A percentile compares a stretch with the other conserved stretches of the same genome.
phyloP scores from a whole-genome alignment of 2,113 vertebrate species.

The Nothobranchius furzeri region DNA sequence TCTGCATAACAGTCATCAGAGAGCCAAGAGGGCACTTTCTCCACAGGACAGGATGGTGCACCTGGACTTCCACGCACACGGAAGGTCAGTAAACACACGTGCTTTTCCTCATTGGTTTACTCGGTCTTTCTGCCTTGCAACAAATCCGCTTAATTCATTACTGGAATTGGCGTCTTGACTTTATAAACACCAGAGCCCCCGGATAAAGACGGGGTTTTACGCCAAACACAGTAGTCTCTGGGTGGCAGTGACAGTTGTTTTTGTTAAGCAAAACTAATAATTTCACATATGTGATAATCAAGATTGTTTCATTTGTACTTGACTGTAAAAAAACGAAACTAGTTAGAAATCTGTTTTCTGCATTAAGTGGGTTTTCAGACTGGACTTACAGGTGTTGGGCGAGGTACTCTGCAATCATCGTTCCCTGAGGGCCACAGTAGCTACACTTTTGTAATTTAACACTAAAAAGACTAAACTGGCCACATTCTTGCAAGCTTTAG shows the following conservation, averaged over 20 bases:
- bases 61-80: constrained; percentile 93
- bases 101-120: neutral
- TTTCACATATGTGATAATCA: no score
- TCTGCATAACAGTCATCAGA: constrained; percentile 95
- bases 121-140: neutral
- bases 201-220: neutral
- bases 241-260: no score
- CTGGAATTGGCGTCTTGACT: neutral
- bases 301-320: no score
- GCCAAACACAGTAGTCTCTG: no score
- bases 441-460: constrained; percentile 7
- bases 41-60: constrained; percentile 87
- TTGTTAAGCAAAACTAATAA: no score
- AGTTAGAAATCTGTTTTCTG: no score
- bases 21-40: constrained; percentile 91
- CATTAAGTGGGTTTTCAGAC: no score
- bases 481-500: constrained; percentile 18
- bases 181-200: neutral
- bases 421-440: neutral
- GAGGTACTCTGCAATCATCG: neutral
- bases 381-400: neutral
- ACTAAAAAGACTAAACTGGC: constrained; percentile 4
- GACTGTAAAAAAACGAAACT: no score
- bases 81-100: constrained; percentile 83
- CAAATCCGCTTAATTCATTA: neutral